Evolutionary conservation across 2,797 vertebrate species (phyloP), one percentile per base, ranked within the genome.

Genomic region (Enteromius treurensis): DNA sequence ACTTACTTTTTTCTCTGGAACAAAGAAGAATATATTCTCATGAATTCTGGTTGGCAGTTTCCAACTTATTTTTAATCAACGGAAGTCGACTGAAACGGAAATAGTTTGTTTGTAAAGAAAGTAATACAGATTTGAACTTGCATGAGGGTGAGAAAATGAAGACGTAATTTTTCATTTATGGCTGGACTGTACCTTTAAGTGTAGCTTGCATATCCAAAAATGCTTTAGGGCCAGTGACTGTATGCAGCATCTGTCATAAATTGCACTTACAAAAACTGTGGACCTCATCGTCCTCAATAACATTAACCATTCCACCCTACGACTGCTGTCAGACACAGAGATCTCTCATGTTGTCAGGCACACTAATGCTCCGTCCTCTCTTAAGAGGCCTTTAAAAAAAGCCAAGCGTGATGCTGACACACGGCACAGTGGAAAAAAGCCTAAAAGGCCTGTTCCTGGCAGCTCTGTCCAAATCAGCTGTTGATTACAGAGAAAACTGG

Each of bases 391-490:
- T 81, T 76, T 84, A 85, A 78, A 79, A 79, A 75, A 37, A 79
- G 71, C 47, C 49, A 47, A 17, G 79, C 11, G 21, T 65, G 83
- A 87, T 26, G 79, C 73, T 87, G 76, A 83, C 85, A 88, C 86
- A 42, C 58, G 42, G 80, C 62, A 23, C 26, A 17, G 34, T 37
- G 42, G 80, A 86, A 87, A 89, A 65, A 78, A 11, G 77, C 83
- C 86, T 74, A 86, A 86, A 76, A 80, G 83, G 88, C 78, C 90
- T 93, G 93, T 91, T 91, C 86, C 87, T 93, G 93, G 90, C 93
- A 94, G 93, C 84, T 84, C 91, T 92, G 92, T 90, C 91, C 82
- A 68, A 86, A 90, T 90, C 94, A 94, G 92, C 92, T 94, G 94
- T 88, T 87, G 77, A 83, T 85, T 82, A 82, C 73, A 69, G 73